phyloP scores from a whole-genome alignment of 2,888 invertebrate genomes.

The Eledona agricola region DNA sequence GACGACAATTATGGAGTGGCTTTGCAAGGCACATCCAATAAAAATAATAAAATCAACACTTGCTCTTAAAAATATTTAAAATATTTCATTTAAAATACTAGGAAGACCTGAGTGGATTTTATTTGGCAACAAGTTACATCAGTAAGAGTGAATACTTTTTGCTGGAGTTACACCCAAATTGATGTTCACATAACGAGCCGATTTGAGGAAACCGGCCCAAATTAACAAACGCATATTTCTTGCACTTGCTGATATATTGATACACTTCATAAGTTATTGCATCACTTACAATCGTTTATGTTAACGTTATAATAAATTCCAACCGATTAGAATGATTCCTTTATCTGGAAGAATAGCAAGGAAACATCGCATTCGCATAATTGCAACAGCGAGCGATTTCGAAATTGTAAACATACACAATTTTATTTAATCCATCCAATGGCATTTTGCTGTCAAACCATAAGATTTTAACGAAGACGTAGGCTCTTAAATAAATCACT shows the following conservation, averaged over 20 bases:
- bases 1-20: constrained; percentile 30
- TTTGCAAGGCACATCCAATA: constrained; percentile 28
- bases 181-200: constrained; percentile 21
- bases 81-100: constrained; percentile 26
- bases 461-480: no score
- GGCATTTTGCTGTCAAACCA: no score
- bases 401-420: no score
- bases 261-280: constrained; percentile 24
- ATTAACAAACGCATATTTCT: constrained; percentile 21
- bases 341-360: no score
- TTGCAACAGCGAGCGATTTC: no score
- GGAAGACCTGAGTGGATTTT: constrained; percentile 28
- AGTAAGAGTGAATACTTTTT: constrained; percentile 18
- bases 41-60: constrained; percentile 15
- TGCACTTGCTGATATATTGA: constrained; percentile 16
- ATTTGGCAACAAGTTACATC: constrained; percentile 28
- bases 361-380: no score
- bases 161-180: constrained; percentile 29
- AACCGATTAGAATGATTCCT: no score
- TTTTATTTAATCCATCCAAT: no score
- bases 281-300: no score
- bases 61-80: constrained; percentile 16
- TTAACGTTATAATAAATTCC: no score
- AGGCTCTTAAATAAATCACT: no score
- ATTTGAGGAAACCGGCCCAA: constrained; percentile 24